Conservation (phyloP, 2,797 vertebrate species). For the Anguilla marmorata region DNA sequence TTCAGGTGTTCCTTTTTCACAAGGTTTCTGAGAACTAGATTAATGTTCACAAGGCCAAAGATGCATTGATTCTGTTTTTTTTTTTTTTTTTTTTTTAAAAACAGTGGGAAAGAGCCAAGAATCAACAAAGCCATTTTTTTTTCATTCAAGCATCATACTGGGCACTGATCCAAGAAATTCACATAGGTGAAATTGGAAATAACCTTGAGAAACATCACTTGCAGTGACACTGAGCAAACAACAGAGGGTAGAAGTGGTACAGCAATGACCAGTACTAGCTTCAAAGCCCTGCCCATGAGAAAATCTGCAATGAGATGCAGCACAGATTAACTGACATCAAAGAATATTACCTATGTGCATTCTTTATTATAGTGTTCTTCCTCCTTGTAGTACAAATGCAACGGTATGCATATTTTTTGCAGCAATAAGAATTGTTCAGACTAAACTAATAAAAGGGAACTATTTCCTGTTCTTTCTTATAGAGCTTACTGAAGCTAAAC, state of each 20-base stretch:
- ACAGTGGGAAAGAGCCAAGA: background rate
- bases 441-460: background rate
- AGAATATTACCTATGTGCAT: background rate
- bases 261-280: background rate
- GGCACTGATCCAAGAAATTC: background rate
- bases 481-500: background rate
- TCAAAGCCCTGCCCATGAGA: background rate
- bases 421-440: background rate
- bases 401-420: background rate
- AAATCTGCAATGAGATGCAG: background rate
- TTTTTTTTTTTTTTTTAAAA: too few relatives aligned
- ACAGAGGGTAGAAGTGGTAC: conserved; percentile 59
- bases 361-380: background rate
- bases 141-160: background rate
- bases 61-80: background rate
- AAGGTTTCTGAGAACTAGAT: background rate
- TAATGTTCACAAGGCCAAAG: background rate
- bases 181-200: background rate
- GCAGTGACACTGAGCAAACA: conserved; percentile 35
- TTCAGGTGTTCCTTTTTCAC: background rate
- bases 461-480: background rate
- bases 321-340: background rate
- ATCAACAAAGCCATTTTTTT: background rate
- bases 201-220: background rate
- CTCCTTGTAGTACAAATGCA: background rate